These are phyloP conservation scores for Pangasius mekongensis DNA, from an alignment of 2,797 vertebrate genomes.

Conservation along the genomic window DNA sequence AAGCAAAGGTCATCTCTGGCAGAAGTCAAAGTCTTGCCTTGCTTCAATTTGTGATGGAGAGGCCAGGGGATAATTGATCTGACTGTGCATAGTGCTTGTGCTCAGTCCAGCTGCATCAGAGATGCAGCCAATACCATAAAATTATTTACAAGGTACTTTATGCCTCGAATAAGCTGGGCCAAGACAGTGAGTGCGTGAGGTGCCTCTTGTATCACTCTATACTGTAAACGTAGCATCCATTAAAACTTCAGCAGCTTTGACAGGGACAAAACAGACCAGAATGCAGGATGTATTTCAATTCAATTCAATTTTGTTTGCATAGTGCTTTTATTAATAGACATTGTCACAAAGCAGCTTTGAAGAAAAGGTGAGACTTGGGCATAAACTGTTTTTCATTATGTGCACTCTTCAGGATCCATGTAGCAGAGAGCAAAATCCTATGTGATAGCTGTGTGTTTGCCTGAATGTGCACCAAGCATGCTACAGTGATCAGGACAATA, in stretches of 20 bases:
- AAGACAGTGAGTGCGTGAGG: background rate
- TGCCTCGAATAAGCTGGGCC: conserved; percentile 50
- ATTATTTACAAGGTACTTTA: conserved; percentile 58
- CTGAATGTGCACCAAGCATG: conserved; percentile 16
- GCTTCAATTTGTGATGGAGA: conserved; percentile 61
- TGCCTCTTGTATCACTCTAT: conserved; percentile 7
- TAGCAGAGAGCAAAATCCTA: conserved; percentile 5
- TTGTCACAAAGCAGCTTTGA: too few species aligned
- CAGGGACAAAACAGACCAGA: background rate
- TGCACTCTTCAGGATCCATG: background rate
- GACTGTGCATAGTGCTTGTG: conserved; percentile 58
- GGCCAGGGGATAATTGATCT: conserved; percentile 45
- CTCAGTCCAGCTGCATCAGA: conserved; percentile 41
- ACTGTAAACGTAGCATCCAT: background rate
- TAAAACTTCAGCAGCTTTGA: conserved; percentile 14
- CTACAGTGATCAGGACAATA: conserved; percentile 31
- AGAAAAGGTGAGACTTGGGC: background rate
- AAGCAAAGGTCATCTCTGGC: conserved; percentile 78
- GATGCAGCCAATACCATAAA: conserved; percentile 59
- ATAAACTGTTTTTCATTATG: too few species aligned
- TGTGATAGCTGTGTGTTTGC: conserved; percentile 27
- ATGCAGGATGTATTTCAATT: background rate
- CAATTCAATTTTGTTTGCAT: background rate
- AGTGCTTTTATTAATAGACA: background rate
- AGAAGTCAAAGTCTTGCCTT: conserved; percentile 67